Base-by-base conservation (phyloP, 2,797 vertebrate species). In the Babyrousa celebensis region DNA sequence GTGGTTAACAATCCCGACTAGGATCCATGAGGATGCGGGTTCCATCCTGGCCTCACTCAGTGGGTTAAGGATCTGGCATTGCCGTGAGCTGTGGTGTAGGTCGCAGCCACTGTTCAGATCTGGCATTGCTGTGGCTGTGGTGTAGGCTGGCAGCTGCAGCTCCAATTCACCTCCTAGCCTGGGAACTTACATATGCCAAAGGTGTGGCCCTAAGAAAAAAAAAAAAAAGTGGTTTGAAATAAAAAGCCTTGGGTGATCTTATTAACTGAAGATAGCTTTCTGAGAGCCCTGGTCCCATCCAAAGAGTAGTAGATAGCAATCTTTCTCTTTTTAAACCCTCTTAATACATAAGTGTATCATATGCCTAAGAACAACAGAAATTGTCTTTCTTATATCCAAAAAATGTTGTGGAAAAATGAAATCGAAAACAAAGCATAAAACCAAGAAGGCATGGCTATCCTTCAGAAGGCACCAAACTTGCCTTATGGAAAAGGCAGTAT, bases 291-390 rank as follows among this genome's bases (percentile, higher is more conserved):
- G 25, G 48, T 95, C 12, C 54, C 27, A 92, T 85, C 32, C n/a
- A 94, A 88, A 96, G 80, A 84, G n/a, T 91, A 92, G 85, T 43
- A 52, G 85, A 82, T 77, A 87, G 54, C 32, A 94, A 95, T 92
- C 54, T 85, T 89, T 11, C 48, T 90, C 70, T 89, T 95, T 92
- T 88, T 52, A 92, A 94, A 63, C 18, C 6, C 32, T 83, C 18
- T 89, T 84, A 86, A 71, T 87, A 85, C 9, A 36, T 90, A 74
- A 92, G 40, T 93, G 16, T 58, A 89, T 89, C 40, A 72, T 78
- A 95, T n/a, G 29, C 74, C 48, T 84, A 95, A 94, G 48, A 84
- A 86, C 94, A 80, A 80, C 4, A 87, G 43, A 94, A 94, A 93
- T 77, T 65, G 43, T 91, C 72, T 80, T 95, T 95, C 60, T 83